phyloP scores from a whole-genome alignment of 2,797 vertebrate species.

The Hippopotamyrus pictus region DNA sequence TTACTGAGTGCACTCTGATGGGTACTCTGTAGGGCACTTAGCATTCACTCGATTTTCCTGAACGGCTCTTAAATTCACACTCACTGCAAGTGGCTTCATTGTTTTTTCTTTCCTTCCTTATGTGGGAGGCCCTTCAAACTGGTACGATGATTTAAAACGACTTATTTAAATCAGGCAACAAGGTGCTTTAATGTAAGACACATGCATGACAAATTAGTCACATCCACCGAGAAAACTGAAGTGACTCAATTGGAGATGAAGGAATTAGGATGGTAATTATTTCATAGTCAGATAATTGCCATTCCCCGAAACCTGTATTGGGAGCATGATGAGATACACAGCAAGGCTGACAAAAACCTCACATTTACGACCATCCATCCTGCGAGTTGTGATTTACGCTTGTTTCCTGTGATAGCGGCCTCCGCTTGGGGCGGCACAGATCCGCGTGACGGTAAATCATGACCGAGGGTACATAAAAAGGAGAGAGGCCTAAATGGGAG shows the following conservation, averaged over 20 bases:
- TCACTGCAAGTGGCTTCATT: background rate
- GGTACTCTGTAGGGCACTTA: background rate
- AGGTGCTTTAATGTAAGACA: background rate
- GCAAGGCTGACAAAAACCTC: background rate
- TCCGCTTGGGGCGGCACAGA: background rate
- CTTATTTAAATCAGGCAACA: background rate
- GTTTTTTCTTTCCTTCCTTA: background rate
- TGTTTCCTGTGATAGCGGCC: background rate
- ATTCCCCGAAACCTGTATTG: background rate
- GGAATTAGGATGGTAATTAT: background rate
- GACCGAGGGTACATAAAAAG: background rate
- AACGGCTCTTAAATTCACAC: background rate
- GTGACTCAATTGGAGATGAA: background rate
- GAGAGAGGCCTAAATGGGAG: background rate
- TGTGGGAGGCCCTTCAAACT: background rate
- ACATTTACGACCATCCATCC: background rate
- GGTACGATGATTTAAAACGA: background rate
- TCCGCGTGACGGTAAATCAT: background rate
- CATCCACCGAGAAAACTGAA: background rate
- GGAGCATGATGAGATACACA: background rate
- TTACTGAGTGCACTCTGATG: background rate
- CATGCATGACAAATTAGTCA: background rate
- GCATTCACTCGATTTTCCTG: background rate
- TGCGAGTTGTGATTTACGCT: background rate
- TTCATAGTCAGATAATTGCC: background rate